Percentiles rank a stretch among this genome's conserved stretches.
Conservation (phyloP, 2,113 vertebrate genomes). For the Bubo blakistoni region DNA sequence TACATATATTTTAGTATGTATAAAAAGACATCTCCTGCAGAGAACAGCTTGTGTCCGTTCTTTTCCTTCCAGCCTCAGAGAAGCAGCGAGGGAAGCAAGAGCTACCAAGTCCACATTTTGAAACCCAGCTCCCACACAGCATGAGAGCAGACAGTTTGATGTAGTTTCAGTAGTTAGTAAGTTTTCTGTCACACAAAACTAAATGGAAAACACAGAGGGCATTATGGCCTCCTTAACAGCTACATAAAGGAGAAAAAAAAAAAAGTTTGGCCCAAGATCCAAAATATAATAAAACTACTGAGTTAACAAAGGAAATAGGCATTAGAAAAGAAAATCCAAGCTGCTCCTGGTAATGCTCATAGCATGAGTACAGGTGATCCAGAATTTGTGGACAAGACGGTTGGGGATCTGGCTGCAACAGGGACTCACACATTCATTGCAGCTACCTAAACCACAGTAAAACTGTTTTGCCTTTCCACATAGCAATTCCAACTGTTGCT, state of each 20-base stretch:
- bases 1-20: not conserved
- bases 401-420: not conserved
- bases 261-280: not conserved
- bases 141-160: not conserved
- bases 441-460: not conserved
- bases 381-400: not conserved
- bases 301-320: not conserved
- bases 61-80: not conserved
- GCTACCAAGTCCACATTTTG: not conserved
- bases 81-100: not conserved
- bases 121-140: not conserved
- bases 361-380: not conserved
- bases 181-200: not conserved
- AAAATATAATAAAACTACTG: not conserved
- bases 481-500: slow-evolving; percentile 1
- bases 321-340: not conserved
- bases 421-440: not conserved
- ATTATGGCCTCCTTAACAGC: not conserved
- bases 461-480: not conserved
- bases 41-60: not conserved
- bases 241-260: not conserved
- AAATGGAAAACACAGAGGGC: not conserved
- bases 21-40: not conserved
- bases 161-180: not conserved
- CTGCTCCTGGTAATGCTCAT: not conserved